Percentiles rank a stretch among this genome's conserved stretches.
Evolutionary conservation across 35 echinoderm and acorn worm species (phyloP).

Genomic region (Amphiura filiformis): DNA sequence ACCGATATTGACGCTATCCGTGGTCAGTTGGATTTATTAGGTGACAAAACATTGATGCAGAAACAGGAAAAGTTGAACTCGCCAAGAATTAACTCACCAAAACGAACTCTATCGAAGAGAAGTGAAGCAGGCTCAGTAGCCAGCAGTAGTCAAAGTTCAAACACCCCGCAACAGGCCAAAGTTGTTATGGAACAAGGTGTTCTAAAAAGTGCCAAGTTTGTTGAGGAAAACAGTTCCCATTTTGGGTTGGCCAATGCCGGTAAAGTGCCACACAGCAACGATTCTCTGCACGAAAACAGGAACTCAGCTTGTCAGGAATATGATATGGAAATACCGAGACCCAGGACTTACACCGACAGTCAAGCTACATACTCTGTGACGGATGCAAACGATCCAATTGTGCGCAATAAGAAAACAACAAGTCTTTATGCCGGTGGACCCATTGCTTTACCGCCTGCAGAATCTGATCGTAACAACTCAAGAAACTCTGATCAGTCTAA

Average conservation of each 20-base stretch:
- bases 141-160: not conserved
- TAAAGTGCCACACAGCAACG: slow-evolving; percentile 20
- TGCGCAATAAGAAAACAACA: not conserved
- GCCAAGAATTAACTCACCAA: not conserved
- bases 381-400: not conserved
- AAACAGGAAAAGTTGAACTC: not conserved
- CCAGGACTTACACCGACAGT: not conserved
- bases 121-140: not conserved
- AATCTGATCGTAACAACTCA: not conserved
- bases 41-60: not conserved
- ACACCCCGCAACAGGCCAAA: not conserved
- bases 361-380: too few species aligned
- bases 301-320: slow-evolving; percentile 2
- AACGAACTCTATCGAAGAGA: not conserved
- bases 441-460: not conserved
- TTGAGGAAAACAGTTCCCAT: slow-evolving; percentile 66
- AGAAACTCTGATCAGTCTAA: slow-evolving; percentile 40
- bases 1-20: not conserved
- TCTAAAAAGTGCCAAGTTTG: slow-evolving; percentile 76
- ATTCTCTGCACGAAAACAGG: slow-evolving; percentile 19
- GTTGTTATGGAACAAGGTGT: slow-evolving; percentile 20
- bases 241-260: slow-evolving; percentile 54
- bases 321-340: slow-evolving; percentile 17
- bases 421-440: not conserved
- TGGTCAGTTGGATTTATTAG: not conserved